These are phyloP conservation scores for Limanda limanda DNA, from an alignment of 2,113 vertebrate genomes.

Conservation along the genomic window DNA sequence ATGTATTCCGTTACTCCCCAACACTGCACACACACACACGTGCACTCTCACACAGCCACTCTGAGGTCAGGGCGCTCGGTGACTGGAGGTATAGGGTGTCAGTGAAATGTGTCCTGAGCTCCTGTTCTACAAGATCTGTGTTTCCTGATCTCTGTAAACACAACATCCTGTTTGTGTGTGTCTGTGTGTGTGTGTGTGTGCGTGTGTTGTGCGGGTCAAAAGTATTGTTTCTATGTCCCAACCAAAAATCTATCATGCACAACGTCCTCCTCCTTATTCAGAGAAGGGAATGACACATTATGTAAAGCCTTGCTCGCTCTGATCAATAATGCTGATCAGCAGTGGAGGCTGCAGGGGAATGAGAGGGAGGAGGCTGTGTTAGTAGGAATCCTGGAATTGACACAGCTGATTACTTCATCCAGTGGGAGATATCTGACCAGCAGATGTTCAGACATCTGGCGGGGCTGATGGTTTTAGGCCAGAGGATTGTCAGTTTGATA, in stretches of 20 bases:
- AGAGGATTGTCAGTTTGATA: conserved; percentile 21
- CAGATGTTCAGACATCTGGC: conserved; percentile 58
- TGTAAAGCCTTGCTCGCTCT: conserved; percentile 30
- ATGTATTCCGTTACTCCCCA: too few species aligned
- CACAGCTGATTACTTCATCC: conserved; percentile 26
- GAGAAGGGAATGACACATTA: conserved; percentile 8
- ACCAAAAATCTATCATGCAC: background rate
- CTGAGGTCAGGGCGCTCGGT: conserved; percentile 29
- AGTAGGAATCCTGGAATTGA: conserved; percentile 32
- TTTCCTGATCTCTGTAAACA: conserved; percentile 33
- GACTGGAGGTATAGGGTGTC: conserved; percentile 47
- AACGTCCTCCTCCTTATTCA: background rate
- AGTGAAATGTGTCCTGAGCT: conserved; percentile 56
- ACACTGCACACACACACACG: background rate
- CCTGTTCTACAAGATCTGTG: conserved; percentile 44
- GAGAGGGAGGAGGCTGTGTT: conserved; percentile 14
- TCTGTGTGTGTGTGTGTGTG: background rate
- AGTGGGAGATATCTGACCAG: conserved; percentile 23
- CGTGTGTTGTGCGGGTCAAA: background rate
- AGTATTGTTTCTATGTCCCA: background rate
- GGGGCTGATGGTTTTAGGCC: conserved; percentile 26
- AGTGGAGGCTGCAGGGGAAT: conserved; percentile 38
- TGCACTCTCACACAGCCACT: background rate
- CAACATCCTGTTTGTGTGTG: background rate
- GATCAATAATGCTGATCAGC: conserved; percentile 73